These are phyloP conservation scores for Pampus argenteus DNA, from an alignment of 2,797 vertebrate species.

Conservation along the genomic window DNA sequence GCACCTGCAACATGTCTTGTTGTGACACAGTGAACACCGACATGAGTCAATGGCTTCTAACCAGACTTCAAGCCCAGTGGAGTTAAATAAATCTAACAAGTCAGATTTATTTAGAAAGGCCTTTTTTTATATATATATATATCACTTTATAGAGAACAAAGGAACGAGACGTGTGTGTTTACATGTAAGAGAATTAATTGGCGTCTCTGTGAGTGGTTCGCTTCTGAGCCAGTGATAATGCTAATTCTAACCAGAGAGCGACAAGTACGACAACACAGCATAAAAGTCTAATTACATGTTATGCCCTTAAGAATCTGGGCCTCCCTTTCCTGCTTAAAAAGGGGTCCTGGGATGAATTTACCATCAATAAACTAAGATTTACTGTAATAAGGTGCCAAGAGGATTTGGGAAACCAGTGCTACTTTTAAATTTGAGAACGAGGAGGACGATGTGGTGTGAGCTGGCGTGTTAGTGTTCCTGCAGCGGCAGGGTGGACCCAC, in stretches of 20 bases:
- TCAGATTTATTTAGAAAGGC: constrained; percentile 47
- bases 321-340: constrained; percentile 28
- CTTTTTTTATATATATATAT: no score
- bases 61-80: constrained; percentile 45
- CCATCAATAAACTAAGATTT: constrained; percentile 53
- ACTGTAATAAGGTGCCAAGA: constrained; percentile 67
- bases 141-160: constrained; percentile 17
- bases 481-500: constrained; percentile 73
- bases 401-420: constrained; percentile 70
- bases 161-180: neutral
- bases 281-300: constrained; percentile 59
- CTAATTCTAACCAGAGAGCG: constrained; percentile 38
- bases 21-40: constrained; percentile 55
- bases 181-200: neutral
- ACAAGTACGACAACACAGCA: constrained; percentile 25
- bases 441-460: constrained; percentile 63
- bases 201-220: neutral
- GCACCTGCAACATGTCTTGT: constrained; percentile 59
- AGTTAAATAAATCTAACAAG: constrained; percentile 51
- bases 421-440: constrained; percentile 70
- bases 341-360: constrained; percentile 47
- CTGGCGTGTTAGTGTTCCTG: constrained; percentile 59
- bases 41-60: constrained; percentile 49
- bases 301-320: constrained; percentile 22
- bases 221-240: constrained; percentile 19